These are phyloP conservation scores for Porites australiensis DNA, from an alignment of 64 coral and sea anemone species.

Conservation along the genomic window DNA sequence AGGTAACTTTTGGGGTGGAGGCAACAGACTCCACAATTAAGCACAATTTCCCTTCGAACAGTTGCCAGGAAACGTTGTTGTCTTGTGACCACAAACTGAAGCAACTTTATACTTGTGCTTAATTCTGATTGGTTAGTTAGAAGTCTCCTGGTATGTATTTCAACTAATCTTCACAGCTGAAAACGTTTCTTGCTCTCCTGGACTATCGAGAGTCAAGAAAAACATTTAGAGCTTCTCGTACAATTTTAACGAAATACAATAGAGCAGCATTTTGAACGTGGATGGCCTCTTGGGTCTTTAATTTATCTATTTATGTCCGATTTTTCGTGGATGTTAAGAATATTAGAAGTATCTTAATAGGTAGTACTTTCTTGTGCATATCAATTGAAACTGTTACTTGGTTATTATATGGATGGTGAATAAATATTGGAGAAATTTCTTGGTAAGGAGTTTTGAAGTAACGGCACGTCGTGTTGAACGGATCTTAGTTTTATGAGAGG, in stretches of 20 bases:
- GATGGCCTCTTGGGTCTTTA: neutral
- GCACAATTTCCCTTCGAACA: neutral
- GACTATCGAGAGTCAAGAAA: neutral
- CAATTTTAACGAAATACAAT: neutral
- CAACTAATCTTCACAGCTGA: neutral
- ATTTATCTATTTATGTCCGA: conserved; percentile 30
- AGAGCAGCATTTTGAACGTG: neutral
- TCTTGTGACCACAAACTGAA: neutral
- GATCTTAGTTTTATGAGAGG: neutral
- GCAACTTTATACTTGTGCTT: neutral
- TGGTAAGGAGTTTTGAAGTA: neutral
- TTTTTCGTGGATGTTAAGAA: neutral
- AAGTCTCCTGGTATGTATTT: neutral
- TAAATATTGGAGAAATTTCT: neutral
- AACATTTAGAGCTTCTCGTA: neutral
- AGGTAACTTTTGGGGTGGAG: neutral
- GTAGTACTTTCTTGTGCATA: neutral
- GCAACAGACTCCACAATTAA: neutral
- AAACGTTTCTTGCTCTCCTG: neutral
- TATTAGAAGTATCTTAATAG: neutral
- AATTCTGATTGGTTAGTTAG: neutral
- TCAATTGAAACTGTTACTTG: neutral
- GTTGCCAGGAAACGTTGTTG: neutral
- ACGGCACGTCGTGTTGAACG: neutral
- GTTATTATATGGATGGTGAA: neutral